A percentile compares a stretch with the other conserved stretches of the same genome.
Conservation (phyloP, 2,888 invertebrate genomes). For the Leptinotarsa tumamoca region DNA sequence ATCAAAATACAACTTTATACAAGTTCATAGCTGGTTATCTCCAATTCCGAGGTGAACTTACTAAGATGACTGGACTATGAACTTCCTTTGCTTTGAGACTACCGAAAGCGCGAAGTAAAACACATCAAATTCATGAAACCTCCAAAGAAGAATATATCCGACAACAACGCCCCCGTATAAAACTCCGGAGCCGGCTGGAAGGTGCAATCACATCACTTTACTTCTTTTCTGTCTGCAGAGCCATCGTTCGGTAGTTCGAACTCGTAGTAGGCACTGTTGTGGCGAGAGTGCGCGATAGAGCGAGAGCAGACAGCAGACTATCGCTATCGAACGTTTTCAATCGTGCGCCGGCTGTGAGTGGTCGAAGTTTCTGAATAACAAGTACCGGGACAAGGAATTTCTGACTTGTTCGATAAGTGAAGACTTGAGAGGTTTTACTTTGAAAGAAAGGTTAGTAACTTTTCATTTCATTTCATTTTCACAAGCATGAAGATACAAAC, state of each 20-base stretch:
- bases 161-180: constrained; percentile 35
- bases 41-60: no score
- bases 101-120: no score
- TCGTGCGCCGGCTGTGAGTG: constrained; percentile 43
- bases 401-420: neutral
- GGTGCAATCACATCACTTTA: constrained; percentile 20
- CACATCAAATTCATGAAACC: no score
- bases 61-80: no score
- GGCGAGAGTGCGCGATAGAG: constrained; percentile 45
- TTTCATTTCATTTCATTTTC: neutral
- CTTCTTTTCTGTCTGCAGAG: constrained; percentile 20
- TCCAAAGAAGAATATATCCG: neutral
- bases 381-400: constrained; percentile 6
- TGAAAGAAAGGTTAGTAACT: neutral
- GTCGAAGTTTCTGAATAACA: constrained; percentile 23
- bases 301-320: constrained; percentile 41
- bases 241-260: constrained; percentile 2
- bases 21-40: no score
- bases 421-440: neutral
- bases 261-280: constrained; percentile 28
- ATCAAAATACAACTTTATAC: no score
- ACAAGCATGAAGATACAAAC: no score
- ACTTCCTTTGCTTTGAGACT: no score
- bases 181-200: constrained; percentile 34
- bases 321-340: constrained; percentile 41